A percentile compares a stretch with the other conserved stretches of the same genome.
Conservation (phyloP, 1,140 invertebrate genomes). For the Drusus annulatus region DNA sequence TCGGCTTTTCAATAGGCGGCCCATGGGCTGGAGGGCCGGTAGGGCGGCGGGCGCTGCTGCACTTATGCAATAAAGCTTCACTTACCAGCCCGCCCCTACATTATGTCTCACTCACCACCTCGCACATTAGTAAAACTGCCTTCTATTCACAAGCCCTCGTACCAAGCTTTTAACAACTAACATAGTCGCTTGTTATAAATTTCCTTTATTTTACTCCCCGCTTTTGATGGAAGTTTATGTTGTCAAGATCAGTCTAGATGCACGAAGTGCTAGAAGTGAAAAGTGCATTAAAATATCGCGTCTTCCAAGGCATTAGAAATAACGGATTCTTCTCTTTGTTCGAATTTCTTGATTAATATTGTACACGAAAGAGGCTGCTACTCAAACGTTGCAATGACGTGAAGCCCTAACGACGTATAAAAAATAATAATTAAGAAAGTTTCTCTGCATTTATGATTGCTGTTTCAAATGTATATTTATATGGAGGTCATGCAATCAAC, state of each 20-base stretch:
- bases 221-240: neutral
- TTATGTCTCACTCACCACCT: constrained; percentile 8
- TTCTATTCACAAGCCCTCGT: neutral
- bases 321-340: constrained; percentile 16
- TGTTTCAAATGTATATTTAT: no score
- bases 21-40: constrained; percentile 19
- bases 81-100: constrained; percentile 23
- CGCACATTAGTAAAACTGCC: constrained; percentile 11
- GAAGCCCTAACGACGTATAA: no score
- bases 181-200: neutral
- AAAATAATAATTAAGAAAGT: no score
- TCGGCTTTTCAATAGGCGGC: constrained; percentile 10
- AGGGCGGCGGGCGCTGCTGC: constrained; percentile 38
- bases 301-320: neutral
- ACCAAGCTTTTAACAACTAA: neutral
- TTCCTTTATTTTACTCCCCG: neutral
- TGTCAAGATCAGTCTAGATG: neutral
- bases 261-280: constrained; percentile 20
- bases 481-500: no score
- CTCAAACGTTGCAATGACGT: no score
- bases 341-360: neutral
- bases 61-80: constrained; percentile 52
- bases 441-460: no score
- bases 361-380: neutral
- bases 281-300: constrained; percentile 41